phyloP scores from a whole-genome alignment of 1,140 invertebrate genomes.

The Dendrolimus kikuchii region DNA sequence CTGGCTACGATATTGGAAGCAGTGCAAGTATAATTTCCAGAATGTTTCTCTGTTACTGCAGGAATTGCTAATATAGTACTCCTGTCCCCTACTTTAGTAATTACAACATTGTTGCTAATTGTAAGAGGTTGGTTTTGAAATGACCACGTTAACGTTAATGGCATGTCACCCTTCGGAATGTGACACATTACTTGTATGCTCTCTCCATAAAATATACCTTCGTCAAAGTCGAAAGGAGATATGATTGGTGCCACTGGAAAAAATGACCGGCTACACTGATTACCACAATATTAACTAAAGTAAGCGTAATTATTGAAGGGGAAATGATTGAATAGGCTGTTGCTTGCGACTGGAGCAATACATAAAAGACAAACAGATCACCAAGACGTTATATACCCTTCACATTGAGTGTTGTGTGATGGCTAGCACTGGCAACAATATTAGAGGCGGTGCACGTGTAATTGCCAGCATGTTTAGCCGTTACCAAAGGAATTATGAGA shows the following conservation, averaged over 20 bases:
- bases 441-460: conserved; percentile 87
- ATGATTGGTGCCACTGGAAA: conserved; percentile 75
- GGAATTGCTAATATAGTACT: conserved; percentile 84
- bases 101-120: conserved; percentile 66
- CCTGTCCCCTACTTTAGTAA: conserved; percentile 78
- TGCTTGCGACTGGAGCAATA: conserved; percentile 23
- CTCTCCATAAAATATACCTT: conserved; percentile 81
- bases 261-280: conserved; percentile 15
- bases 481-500: conserved; percentile 73
- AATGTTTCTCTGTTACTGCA: conserved; percentile 80
- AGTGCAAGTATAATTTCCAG: conserved; percentile 86
- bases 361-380: conserved; percentile 46
- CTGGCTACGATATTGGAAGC: conserved; percentile 80
- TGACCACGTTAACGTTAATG: conserved; percentile 76
- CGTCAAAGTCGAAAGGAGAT: conserved; percentile 76
- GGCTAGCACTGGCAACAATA: conserved; percentile 79
- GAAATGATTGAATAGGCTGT: neutral
- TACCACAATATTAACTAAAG: neutral
- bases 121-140: conserved; percentile 72
- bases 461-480: conserved; percentile 80
- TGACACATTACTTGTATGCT: conserved; percentile 79
- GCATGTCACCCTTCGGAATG: conserved; percentile 79
- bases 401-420: conserved; percentile 76
- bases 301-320: conserved; percentile 2
- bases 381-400: conserved; percentile 54